phyloP scores from a whole-genome alignment of 2,113 vertebrate genomes.

The Cyanoramphus novaezelandiae region DNA sequence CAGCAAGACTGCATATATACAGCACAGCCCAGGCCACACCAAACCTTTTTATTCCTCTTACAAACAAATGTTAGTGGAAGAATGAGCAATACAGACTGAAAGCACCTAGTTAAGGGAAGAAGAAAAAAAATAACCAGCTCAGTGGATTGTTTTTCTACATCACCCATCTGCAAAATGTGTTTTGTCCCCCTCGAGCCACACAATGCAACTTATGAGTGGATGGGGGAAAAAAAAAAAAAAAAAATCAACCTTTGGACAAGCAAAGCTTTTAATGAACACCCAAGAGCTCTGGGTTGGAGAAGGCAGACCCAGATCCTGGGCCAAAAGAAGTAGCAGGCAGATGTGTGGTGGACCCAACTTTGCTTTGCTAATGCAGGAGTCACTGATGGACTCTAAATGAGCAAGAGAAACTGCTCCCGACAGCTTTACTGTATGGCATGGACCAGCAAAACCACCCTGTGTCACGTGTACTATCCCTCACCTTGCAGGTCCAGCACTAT shows the following conservation, averaged over 20 bases:
- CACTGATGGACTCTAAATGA: background rate
- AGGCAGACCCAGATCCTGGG: background rate
- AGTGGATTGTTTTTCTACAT: background rate
- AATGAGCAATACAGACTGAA: background rate
- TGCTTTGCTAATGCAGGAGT: background rate
- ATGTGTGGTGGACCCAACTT: background rate
- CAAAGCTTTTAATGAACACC: background rate
- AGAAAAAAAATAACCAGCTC: background rate
- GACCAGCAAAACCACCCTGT: background rate
- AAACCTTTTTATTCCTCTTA: background rate
- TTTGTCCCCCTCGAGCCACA: background rate
- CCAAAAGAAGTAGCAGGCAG: background rate
- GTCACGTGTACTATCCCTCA: background rate
- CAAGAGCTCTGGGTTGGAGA: background rate
- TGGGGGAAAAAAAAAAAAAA: too few relatives aligned
- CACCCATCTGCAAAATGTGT: background rate
- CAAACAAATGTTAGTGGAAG: background rate
- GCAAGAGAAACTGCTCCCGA: background rate
- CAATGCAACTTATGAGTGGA: background rate
- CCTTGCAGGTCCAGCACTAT: background rate
- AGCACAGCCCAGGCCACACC: background rate
- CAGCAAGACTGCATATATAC: background rate
- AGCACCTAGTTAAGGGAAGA: background rate
- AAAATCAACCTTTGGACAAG: fast-evolving
- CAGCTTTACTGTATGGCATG: background rate